Evolutionary conservation across 2,888 invertebrate species (phyloP).

Genomic region (Hirtodrosophila histrioides): DNA sequence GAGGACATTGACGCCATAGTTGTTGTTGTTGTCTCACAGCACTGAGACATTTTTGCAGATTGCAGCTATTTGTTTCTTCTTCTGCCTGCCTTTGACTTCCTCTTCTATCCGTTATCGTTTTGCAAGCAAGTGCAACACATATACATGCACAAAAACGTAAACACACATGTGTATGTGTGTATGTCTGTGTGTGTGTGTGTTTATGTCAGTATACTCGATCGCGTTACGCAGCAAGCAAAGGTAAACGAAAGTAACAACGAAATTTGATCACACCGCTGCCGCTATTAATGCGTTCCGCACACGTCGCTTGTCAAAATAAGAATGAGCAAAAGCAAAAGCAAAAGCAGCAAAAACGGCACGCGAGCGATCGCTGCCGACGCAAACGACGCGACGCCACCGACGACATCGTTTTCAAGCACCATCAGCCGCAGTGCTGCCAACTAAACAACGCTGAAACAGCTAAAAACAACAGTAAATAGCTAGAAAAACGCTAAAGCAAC

Average conservation of each 20-base stretch:
- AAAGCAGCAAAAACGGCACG: slow-evolving; percentile 52
- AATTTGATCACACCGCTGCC: slow-evolving; percentile 46
- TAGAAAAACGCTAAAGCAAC: neutral
- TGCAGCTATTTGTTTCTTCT: slow-evolving; percentile 4
- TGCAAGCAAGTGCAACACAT: slow-evolving; percentile 12
- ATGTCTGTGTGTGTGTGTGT: neutral
- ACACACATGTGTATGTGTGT: neutral
- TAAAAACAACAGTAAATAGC: slow-evolving; percentile 3
- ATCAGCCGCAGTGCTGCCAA: slow-evolving; percentile 23
- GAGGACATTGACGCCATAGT: slow-evolving; percentile 41
- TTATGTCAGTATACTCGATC: slow-evolving; percentile 6
- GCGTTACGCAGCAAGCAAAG: slow-evolving; percentile 25
- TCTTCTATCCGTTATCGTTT: slow-evolving; percentile 15
- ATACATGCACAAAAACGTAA: slow-evolving; percentile 2
- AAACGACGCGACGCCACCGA: slow-evolving; percentile 10
- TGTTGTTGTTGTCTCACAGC: slow-evolving; percentile 51
- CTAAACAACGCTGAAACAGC: neutral
- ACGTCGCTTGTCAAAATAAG: slow-evolving; percentile 72
- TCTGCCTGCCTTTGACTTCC: slow-evolving; percentile 11
- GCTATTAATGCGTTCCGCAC: slow-evolving; percentile 58
- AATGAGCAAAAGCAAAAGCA: slow-evolving; percentile 63
- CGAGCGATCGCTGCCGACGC: slow-evolving; percentile 58
- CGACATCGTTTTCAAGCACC: slow-evolving; percentile 35
- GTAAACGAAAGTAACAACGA: slow-evolving; percentile 53
- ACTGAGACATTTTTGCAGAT: slow-evolving; percentile 49